These are phyloP conservation scores for Phocoena sinus DNA, from an alignment of 2,113 vertebrate genomes.

Conservation along the genomic window DNA sequence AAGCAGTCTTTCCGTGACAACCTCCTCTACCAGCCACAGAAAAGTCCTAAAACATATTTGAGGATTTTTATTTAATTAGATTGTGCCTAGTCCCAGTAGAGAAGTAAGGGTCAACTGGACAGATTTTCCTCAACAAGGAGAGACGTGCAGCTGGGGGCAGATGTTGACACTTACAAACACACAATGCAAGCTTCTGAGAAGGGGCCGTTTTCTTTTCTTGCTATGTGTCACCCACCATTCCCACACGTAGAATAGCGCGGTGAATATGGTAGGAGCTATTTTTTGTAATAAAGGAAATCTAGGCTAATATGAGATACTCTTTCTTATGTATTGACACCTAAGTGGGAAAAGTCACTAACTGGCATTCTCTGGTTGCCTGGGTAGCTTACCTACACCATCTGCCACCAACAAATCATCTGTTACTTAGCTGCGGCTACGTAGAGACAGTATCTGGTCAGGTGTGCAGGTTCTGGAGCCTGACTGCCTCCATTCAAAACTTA, in stretches of 20 bases:
- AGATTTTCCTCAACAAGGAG: not conserved
- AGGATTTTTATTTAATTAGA: not conserved
- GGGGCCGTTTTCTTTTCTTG: not conserved
- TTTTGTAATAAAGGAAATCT: not conserved
- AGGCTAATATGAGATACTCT: not conserved
- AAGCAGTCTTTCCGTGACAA: not conserved
- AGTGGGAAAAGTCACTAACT: not conserved
- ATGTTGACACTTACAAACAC: not conserved
- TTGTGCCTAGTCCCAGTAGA: not conserved
- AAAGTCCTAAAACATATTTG: not conserved
- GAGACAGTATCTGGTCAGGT: not conserved
- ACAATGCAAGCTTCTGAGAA: not conserved
- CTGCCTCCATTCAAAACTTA: not conserved
- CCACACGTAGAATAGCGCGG: not conserved
- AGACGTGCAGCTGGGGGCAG: not conserved
- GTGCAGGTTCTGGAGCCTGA: not conserved
- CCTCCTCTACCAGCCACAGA: not conserved
- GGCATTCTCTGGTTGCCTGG: not conserved
- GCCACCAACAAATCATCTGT: not conserved
- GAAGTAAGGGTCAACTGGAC: not conserved
- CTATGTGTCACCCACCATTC: not conserved
- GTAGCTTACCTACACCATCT: not conserved
- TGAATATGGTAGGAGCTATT: not conserved
- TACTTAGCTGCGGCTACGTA: accelerated
- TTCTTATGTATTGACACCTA: not conserved